A percentile compares a stretch with the other conserved stretches of the same genome.
Conservation (phyloP, 37 sponge, comb jelly and placozoan genomes). For the Mnemiopsis leidyi region DNA sequence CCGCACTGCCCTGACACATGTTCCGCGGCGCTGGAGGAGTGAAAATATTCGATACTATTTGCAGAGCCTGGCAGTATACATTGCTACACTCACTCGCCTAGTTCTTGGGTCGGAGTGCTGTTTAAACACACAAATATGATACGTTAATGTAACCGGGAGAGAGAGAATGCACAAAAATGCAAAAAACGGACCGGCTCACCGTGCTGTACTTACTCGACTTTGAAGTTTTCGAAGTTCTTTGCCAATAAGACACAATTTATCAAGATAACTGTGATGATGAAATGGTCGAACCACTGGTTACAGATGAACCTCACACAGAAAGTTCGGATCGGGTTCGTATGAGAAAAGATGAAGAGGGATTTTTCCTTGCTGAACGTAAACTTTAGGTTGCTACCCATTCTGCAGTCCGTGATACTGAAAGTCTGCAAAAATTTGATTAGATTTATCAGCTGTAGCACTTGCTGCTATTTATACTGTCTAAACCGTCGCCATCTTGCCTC, state of each 20-base stretch:
- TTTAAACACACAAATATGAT: not conserved
- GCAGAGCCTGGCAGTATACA: not conserved
- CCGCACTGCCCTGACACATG: too few relatives aligned
- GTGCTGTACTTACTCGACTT: constrained; percentile 32
- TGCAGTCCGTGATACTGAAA: constrained; percentile 16
- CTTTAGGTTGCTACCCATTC: constrained; percentile 29
- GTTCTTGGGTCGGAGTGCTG: not conserved
- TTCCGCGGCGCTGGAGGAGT: too few relatives aligned
- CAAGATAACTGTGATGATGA: constrained; percentile 67
- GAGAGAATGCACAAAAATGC: not conserved
- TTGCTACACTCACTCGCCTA: not conserved
- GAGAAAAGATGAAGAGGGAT: constrained; percentile 10
- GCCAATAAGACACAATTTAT: constrained; percentile 67
- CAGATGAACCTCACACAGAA: constrained; percentile 63
- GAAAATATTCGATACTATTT: not conserved
- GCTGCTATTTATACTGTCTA: not conserved
- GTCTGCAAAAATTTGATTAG: constrained; percentile 26
- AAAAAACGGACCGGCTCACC: not conserved
- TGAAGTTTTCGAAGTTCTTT: constrained; percentile 35
- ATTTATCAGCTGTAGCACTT: not conserved
- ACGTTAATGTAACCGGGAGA: not conserved
- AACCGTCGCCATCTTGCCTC: not conserved
- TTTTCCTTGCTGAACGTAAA: constrained; percentile 53
- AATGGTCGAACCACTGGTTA: constrained; percentile 67
- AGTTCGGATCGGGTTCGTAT: constrained; percentile 6